phyloP scores from a whole-genome alignment of 2,797 vertebrate genomes.

The Gastrophryne carolinensis region DNA sequence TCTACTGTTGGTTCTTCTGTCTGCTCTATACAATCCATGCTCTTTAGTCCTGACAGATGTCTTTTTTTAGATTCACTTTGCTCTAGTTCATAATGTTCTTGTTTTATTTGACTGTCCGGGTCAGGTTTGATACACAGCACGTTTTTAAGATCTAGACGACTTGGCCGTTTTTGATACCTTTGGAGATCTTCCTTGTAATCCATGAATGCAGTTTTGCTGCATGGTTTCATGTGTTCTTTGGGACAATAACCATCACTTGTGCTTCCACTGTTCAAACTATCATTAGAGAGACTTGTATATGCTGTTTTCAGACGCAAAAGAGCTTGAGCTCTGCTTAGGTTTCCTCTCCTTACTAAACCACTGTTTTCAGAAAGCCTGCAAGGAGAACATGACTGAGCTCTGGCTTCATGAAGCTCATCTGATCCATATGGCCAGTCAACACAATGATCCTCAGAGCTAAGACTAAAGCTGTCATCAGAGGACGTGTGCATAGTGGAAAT shows the following conservation, averaged over 20 bases:
- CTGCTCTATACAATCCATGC: slow-evolving; percentile 62
- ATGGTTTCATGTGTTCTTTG: slow-evolving; percentile 81
- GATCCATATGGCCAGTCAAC: slow-evolving; percentile 85
- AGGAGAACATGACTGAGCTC: slow-evolving; percentile 88
- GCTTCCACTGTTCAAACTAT: slow-evolving; percentile 93
- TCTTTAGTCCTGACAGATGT: slow-evolving; percentile 55
- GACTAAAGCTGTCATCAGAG: slow-evolving; percentile 95
- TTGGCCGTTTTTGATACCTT: slow-evolving; percentile 78
- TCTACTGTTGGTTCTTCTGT: slow-evolving; percentile 66
- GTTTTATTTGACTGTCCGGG: slow-evolving; percentile 60
- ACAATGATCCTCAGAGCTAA: slow-evolving; percentile 93
- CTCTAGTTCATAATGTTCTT: slow-evolving; percentile 64
- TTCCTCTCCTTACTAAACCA: slow-evolving; percentile 74
- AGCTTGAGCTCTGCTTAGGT: slow-evolving; percentile 76
- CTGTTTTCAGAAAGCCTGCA: slow-evolving; percentile 80
- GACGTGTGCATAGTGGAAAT: slow-evolving; percentile 93
- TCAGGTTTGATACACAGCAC: slow-evolving; percentile 68
- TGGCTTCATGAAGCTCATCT: slow-evolving; percentile 81
- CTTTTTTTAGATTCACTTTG: slow-evolving; percentile 64
- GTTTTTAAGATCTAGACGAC: slow-evolving; percentile 85
- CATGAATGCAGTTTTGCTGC: slow-evolving; percentile 66
- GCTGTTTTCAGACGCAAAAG: slow-evolving; percentile 84
- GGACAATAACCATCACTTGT: slow-evolving; percentile 89
- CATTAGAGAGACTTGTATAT: slow-evolving; percentile 87
- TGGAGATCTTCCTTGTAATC: slow-evolving; percentile 62